Percentiles rank a stretch among this genome's conserved stretches.
phyloP scores from a whole-genome alignment of 2,797 vertebrate species.

The Xenentodon cancila region DNA sequence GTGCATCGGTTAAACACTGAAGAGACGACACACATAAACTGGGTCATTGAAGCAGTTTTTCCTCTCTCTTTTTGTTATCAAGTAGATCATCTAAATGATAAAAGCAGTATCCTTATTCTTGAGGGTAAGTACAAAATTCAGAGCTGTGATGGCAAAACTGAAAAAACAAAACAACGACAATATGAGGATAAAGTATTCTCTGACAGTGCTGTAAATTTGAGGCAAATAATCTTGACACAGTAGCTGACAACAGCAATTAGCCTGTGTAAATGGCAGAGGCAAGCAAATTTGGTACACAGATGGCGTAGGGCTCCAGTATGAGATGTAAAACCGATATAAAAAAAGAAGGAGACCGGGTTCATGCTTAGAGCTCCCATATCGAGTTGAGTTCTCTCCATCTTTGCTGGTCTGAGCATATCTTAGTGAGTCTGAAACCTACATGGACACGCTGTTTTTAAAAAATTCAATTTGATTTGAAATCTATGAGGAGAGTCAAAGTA shows the following conservation, averaged over 20 bases:
- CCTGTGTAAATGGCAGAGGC: neutral
- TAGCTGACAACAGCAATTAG: conserved; percentile 12
- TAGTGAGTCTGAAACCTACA: conserved; percentile 23
- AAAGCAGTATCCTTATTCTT: neutral
- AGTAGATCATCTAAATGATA: neutral
- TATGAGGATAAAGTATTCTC: conserved; percentile 1
- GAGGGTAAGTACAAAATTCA: conserved; percentile 1
- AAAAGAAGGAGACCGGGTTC: neutral
- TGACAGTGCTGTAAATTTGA: neutral
- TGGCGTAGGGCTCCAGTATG: conserved; percentile 1
- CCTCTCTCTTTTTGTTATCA: neutral
- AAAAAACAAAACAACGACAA: neutral
- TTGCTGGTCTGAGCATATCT: neutral
- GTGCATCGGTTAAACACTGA: neutral
- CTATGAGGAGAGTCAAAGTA: neutral
- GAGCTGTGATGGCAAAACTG: neutral
- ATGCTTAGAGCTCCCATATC: conserved; percentile 12
- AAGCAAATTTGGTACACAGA: conserved; percentile 1
- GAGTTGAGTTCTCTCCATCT: neutral
- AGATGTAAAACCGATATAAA: conserved; percentile 13
- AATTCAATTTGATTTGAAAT: neutral
- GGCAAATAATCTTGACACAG: neutral
- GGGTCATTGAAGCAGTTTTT: neutral
- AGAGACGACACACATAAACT: neutral
- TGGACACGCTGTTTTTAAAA: neutral